Base-by-base conservation (phyloP, 2,888 invertebrate genomes). In the Saturnia japonica region DNA sequence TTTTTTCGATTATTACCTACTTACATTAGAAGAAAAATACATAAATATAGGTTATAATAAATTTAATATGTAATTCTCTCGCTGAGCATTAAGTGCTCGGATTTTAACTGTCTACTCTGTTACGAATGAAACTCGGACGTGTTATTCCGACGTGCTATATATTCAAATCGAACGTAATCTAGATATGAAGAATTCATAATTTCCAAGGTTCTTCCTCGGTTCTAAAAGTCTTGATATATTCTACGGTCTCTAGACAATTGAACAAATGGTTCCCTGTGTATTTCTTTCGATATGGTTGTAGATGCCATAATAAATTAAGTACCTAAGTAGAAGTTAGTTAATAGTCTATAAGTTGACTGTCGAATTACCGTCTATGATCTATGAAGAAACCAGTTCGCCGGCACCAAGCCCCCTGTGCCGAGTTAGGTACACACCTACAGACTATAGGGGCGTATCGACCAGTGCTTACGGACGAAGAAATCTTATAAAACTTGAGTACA, bases 301-400 rank as follows among this genome's bases (percentile, higher is more conserved):
- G 81, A 80, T 80, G 78, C 77, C 82, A 82, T 84, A 80, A 78
- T 84, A 80, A 77, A 72, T 40, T 80, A 80, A 77, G 78, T 82
- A 80, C 74, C 74, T 78, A 80, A 74, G 78, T 83, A 82, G 82
- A 70, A 74, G 73, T 78, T 81, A 82, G 79, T 76, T 80, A 78
- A 71, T 80, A 69, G 68, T 75, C 72, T 77, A 74, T 76, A 77
- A 82, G 79, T 80, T 75, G 78, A 79, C 78, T 78, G 80, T 78
- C 76, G 73, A 76, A 76, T 76, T 78, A 77, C 76, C 77, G 76
- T 80, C 76, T 79, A 76, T 77, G 75, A 73, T 73, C 70, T 73
- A 72, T 75, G 73, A 69, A 47, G 40, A 72, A 69, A 76, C 77
- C 78, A 76, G 76, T 75, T 76, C 72, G 73, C 74, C 74, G 71